These are phyloP conservation scores for Cherax quadricarinatus DNA, from an alignment of 1,140 invertebrate genomes.

Conservation along the genomic window DNA sequence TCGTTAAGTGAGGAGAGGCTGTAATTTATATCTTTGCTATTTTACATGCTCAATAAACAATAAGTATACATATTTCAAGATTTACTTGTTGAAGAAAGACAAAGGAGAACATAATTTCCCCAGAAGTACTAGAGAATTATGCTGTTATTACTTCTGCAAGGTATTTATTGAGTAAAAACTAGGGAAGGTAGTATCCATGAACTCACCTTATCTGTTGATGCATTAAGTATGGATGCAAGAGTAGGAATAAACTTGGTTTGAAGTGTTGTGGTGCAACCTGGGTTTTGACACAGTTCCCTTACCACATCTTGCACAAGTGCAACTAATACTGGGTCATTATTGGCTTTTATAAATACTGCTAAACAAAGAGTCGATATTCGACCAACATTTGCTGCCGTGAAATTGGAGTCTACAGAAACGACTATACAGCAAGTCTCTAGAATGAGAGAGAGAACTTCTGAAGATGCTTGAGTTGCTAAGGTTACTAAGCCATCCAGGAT, in stretches of 20 bases:
- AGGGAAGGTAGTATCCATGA: background rate
- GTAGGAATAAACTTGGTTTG: conserved; percentile 85
- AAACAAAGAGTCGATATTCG: conserved; percentile 85
- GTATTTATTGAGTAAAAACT: too few species aligned
- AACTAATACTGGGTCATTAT: conserved; percentile 82
- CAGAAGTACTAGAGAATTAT: too few species aligned
- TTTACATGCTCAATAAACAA: too few species aligned
- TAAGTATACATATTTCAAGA: too few species aligned
- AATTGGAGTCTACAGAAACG: conserved; percentile 83
- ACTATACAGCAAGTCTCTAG: conserved; percentile 84
- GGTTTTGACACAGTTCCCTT: conserved; percentile 82
- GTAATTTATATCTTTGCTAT: too few species aligned
- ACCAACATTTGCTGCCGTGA: conserved; percentile 82
- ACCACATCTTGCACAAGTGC: conserved; percentile 84
- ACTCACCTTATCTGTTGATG: conserved; percentile 74
- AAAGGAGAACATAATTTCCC: too few species aligned
- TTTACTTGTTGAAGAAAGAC: too few species aligned
- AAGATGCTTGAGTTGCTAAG: conserved; percentile 79
- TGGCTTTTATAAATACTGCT: conserved; percentile 85
- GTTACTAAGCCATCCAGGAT: conserved; percentile 79
- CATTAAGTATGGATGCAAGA: conserved; percentile 82
- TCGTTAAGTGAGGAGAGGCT: too few species aligned
- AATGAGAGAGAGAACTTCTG: conserved; percentile 82
- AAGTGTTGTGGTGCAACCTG: conserved; percentile 80
- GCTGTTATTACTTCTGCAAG: too few species aligned